Percentiles rank a stretch among this genome's conserved stretches.
Conservation (phyloP, 1,140 invertebrate species). For the Pseudomyrmex concolor region DNA sequence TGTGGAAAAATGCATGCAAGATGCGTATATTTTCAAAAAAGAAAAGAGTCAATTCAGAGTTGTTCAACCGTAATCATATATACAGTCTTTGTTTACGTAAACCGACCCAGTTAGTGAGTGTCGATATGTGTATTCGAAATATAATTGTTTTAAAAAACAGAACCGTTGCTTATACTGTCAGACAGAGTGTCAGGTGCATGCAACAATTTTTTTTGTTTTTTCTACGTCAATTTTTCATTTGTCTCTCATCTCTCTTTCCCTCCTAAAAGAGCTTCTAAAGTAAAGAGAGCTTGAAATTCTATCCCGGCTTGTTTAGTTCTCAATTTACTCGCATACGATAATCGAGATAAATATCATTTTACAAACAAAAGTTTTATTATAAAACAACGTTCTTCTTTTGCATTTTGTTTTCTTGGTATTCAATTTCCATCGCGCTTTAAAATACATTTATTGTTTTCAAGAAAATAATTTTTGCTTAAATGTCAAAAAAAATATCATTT, state of each 20-base stretch:
- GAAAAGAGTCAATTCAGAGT: conserved; percentile 28
- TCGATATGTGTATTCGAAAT: conserved; percentile 17
- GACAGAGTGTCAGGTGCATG: no score
- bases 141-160: conserved; percentile 49
- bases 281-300: no score
- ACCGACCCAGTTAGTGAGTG: conserved; percentile 28
- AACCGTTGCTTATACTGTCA: not conserved
- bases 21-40: not conserved
- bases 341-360: no score
- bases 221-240: not conserved
- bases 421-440: not conserved
- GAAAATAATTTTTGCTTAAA: not conserved
- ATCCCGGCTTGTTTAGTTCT: no score
- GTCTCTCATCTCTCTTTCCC: not conserved
- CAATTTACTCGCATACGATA: no score
- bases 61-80: conserved; percentile 20
- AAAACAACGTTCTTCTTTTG: not conserved
- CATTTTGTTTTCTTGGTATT: no score
- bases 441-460: not conserved
- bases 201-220: not conserved
- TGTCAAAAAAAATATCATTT: not conserved
- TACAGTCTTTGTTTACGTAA: conserved; percentile 18
- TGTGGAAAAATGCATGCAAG: not conserved
- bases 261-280: no score
- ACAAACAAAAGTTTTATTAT: no score